Percentiles rank a stretch among this genome's conserved stretches.
Conservation (phyloP, 2,888 invertebrate species). For the Falcaria lacertinaria region DNA sequence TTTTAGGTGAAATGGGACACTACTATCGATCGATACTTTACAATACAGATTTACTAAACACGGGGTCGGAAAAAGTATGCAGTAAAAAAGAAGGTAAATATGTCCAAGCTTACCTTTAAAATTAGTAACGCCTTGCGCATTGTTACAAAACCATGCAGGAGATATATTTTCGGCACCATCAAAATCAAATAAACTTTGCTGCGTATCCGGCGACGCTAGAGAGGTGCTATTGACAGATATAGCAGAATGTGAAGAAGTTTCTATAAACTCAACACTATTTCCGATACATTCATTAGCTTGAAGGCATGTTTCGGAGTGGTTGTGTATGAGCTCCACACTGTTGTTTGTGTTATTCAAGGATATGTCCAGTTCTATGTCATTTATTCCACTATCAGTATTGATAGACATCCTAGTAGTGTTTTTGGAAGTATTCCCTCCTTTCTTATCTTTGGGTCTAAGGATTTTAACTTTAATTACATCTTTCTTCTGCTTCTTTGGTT, state of each 20-base stretch:
- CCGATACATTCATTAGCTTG: slow-evolving; percentile 55
- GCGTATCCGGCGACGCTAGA: slow-evolving; percentile 18
- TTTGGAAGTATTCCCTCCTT: slow-evolving; percentile 11
- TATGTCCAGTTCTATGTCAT: slow-evolving; percentile 41
- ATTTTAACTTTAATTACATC: slow-evolving; percentile 70
- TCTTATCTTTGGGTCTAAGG: slow-evolving; percentile 37
- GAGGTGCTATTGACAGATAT: slow-evolving; percentile 43
- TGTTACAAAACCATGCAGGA: slow-evolving; percentile 32
- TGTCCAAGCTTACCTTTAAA: slow-evolving; percentile 6
- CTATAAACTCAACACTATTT: slow-evolving; percentile 51
- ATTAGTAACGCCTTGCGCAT: slow-evolving; percentile 34
- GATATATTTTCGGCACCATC: slow-evolving; percentile 20
- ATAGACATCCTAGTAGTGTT: slow-evolving; percentile 24
- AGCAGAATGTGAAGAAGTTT: slow-evolving; percentile 37
- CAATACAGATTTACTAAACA: too few relatives aligned
- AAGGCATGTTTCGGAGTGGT: slow-evolving; percentile 68
- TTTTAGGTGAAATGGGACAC: too few relatives aligned
- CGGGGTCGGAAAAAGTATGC: too few relatives aligned
- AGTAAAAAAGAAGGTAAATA: neutral
- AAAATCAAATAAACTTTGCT: slow-evolving; percentile 13
- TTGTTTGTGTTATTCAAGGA: slow-evolving; percentile 33
- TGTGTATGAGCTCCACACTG: slow-evolving; percentile 62
- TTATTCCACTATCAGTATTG: slow-evolving; percentile 51
- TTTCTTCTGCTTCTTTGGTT: slow-evolving; percentile 44
- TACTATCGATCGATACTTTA: too few relatives aligned